Evolutionary conservation across 2,888 invertebrate genomes (phyloP), one percentile per base, ranked within the genome.

Genomic region (Volucella zonaria): DNA sequence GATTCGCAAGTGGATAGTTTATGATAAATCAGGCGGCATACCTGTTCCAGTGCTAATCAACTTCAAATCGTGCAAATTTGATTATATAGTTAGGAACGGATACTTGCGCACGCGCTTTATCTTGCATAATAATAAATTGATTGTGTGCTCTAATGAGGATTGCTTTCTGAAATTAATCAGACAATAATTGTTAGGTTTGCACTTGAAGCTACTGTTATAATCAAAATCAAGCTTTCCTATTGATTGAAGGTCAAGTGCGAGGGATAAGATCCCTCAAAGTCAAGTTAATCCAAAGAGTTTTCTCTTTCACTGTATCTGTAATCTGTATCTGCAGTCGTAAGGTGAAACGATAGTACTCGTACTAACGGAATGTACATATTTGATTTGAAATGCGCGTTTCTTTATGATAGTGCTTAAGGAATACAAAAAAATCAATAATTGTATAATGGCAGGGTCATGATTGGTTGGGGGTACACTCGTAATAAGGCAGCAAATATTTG

Each of bases 101-200:
- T 45, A 15, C 49, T 14, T 52, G 31, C 38, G 18, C 62, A 12
- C 45, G n/a, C 31, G 1, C 54, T 12, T 18, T n/a, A n/a, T 10
- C 9, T 43, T 58, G 70, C 42, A n/a, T 51, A 74, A 47, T 11
- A 56, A 9, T 43, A 31, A 61, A 42, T 58, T 42, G 58, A 61
- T 61, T 71, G 49, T 42, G 51, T 51, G 59, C 64, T 74, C 56
- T 51, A 61, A 45, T 59, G 76, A 61, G 61, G 58, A 68, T 40
- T 61, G 40, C 45, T 62, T 77, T 77, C 14, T 18, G 42, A 70
- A 54, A 68, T 68, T 70, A 68, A 68, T 77, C 68, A 70, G 70
- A 56, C 52, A 62, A 18, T 56, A 49, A 77, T 70, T 61, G 62
- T 56, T 70, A 42, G 77, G 47, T 62, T 70, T 77, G 23, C 68